Evolutionary conservation across 2,113 vertebrate genomes (phyloP).

Genomic region (Catharus fuscescens): DNA sequence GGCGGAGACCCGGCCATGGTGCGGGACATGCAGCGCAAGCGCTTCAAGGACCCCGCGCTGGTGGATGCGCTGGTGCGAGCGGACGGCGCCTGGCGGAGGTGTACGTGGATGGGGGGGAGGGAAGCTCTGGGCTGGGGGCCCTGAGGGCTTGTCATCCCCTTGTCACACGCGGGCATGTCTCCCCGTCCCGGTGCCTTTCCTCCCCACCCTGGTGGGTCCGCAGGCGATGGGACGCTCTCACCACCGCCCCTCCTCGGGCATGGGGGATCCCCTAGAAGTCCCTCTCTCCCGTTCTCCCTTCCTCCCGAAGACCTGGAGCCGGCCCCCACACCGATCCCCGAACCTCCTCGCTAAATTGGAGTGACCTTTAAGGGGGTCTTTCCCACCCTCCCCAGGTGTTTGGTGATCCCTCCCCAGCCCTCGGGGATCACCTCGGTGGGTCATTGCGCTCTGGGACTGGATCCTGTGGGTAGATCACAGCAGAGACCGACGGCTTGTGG

Average conservation of each 20-base stretch:
- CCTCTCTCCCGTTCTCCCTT: too few species aligned
- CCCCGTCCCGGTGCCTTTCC: not conserved
- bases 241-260: too few species aligned
- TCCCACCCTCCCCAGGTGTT: not conserved
- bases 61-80: constrained; percentile 89
- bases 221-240: not conserved
- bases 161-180: not conserved
- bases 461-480: not conserved
- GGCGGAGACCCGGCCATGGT: constrained; percentile 89
- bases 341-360: not conserved
- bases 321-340: not conserved
- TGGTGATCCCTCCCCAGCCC: not conserved
- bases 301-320: too few species aligned
- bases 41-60: constrained; percentile 92
- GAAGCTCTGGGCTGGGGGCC: not conserved
- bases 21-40: constrained; percentile 86
- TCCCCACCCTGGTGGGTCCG: not conserved
- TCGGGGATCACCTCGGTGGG: not conserved
- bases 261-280: not conserved
- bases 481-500: too few species aligned
- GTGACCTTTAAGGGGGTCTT: not conserved
- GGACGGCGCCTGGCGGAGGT: constrained; percentile 92
- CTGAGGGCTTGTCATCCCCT: not conserved
- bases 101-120: constrained; percentile 72
- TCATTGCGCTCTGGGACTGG: not conserved